phyloP scores from a whole-genome alignment of 1,140 invertebrate species.

The Drosophila quadrilineata region DNA sequence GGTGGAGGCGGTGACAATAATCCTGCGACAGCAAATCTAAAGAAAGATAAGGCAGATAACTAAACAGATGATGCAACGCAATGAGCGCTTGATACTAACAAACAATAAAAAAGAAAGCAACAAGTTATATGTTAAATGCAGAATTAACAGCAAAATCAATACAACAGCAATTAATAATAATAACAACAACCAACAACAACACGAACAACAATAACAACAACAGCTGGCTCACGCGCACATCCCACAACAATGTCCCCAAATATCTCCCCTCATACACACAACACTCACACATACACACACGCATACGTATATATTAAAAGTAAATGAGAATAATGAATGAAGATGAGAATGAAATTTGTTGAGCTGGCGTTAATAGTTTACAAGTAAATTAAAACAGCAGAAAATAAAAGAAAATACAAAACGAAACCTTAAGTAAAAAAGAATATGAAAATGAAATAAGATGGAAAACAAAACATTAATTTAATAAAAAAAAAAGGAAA shows the following conservation, averaged over 20 bases:
- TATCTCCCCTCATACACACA: constrained; percentile 1
- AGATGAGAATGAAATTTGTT: constrained; percentile 20
- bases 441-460: too few relatives aligned
- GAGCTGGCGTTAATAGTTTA: constrained; percentile 35
- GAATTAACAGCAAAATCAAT: constrained; percentile 46
- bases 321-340: constrained; percentile 32
- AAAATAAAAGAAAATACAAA: constrained; percentile 11
- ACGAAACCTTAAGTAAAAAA: too few relatives aligned
- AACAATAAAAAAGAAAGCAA: constrained; percentile 24
- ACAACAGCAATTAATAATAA: constrained; percentile 37
- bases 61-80: constrained; percentile 52
- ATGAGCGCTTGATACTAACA: constrained; percentile 50
- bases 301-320: constrained; percentile 2
- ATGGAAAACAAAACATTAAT: constrained; percentile 22
- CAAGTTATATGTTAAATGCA: constrained; percentile 31
- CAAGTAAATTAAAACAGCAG: background rate
- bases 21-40: constrained; percentile 74
- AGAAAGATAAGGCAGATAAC: constrained; percentile 60
- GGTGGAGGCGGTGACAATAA: constrained; percentile 71
- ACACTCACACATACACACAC: background rate
- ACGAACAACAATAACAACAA: constrained; percentile 30
- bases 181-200: constrained; percentile 18
- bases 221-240: constrained; percentile 32
- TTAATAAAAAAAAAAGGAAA: constrained; percentile 11
- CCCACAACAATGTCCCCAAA: background rate